Percentiles rank a stretch among this genome's conserved stretches.
phyloP scores from a whole-genome alignment of 2,888 invertebrate genomes.

The Acanthococcus lagerstroemiae region DNA sequence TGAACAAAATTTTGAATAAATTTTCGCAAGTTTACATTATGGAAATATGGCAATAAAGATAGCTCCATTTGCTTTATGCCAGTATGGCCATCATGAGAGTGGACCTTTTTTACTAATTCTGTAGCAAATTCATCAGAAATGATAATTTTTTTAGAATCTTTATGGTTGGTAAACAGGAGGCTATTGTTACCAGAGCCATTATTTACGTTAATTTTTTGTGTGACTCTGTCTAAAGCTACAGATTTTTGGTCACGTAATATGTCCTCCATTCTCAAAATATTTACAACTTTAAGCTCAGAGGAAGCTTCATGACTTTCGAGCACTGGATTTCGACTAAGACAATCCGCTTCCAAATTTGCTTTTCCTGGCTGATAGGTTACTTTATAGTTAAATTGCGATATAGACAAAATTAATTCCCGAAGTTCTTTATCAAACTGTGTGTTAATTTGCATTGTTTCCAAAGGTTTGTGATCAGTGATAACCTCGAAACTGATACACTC shows the following conservation, averaged over 20 bases:
- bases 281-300: neutral
- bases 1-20: neutral
- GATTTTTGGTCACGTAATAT: constrained; percentile 34
- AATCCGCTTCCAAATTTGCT: neutral
- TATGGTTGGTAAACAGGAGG: neutral
- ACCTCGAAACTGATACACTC: neutral
- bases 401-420: too few species aligned
- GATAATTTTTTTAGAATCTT: too few species aligned
- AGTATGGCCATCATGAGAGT: neutral
- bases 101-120: neutral
- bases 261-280: constrained; percentile 31
- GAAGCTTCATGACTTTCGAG: constrained; percentile 14
- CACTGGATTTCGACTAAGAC: neutral
- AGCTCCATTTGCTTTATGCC: neutral
- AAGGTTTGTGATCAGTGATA: neutral
- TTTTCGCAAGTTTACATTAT: neutral
- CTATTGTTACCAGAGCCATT: neutral
- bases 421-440: neutral
- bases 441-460: neutral
- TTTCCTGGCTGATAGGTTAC: neutral
- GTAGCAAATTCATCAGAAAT: too few species aligned
- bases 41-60: neutral
- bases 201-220: neutral
- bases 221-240: neutral
- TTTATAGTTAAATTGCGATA: neutral